phyloP scores from a whole-genome alignment of 2,888 invertebrate species.

The Bibio marci region DNA sequence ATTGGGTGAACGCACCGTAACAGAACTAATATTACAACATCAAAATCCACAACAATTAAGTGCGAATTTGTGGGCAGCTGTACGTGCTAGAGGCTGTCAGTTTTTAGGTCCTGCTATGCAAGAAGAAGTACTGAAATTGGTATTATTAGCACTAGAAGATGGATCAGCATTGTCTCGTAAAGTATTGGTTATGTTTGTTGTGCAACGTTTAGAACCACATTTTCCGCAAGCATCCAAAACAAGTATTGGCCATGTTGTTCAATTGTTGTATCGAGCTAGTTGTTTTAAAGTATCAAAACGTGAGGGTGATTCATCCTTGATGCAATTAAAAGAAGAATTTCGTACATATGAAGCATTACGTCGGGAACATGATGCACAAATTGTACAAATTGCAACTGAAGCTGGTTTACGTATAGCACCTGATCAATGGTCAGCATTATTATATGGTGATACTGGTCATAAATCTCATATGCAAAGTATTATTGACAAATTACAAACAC shows the following conservation, averaged over 20 bases:
- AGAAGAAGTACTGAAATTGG: conserved; percentile 90
- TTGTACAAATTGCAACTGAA: conserved; percentile 95
- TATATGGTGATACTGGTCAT: conserved; percentile 90
- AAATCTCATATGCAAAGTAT: conserved; percentile 95
- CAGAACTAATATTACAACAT: conserved; percentile 83
- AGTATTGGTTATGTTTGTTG: conserved; percentile 96
- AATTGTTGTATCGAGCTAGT: conserved; percentile 90
- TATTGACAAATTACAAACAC: conserved; percentile 81
- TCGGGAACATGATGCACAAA: conserved; percentile 94
- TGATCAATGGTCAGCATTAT: conserved; percentile 92
- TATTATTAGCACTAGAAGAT: conserved; percentile 85
- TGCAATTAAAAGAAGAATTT: conserved; percentile 96
- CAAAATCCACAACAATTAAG: conserved; percentile 89
- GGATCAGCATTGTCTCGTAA: conserved; percentile 86
- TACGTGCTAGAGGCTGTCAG: conserved; percentile 90
- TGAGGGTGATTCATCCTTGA: conserved; percentile 90
- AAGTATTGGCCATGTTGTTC: conserved; percentile 97
- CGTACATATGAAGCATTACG: conserved; percentile 84
- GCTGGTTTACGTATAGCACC: conserved; percentile 93
- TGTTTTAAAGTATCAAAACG: conserved; percentile 97
- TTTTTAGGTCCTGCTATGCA: conserved; percentile 99
- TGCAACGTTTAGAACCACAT: conserved; percentile 88
- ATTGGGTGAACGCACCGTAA: conserved; percentile 87
- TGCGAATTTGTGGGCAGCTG: conserved; percentile 93
- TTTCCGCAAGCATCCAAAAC: conserved; percentile 96